Base-by-base conservation (phyloP, 2,888 invertebrate genomes). In the Schizotus pectinicornis region DNA sequence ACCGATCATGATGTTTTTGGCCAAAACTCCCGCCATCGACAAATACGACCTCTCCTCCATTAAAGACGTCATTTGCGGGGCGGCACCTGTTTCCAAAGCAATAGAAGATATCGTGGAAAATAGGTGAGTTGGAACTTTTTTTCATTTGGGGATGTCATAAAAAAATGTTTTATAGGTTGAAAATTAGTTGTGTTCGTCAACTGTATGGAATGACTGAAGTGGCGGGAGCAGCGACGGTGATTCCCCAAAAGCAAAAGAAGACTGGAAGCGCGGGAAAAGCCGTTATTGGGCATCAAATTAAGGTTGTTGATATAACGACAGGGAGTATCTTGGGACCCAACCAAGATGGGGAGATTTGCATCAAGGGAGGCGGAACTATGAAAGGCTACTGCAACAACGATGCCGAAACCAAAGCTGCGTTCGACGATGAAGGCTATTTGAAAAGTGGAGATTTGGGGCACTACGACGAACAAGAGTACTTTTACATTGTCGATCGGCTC, bases 381-480 rank as follows among this genome's bases (percentile, higher is more conserved):
- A 89, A 90, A 73, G 93, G 94, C 0, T 95, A 95, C 76, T 84
- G 88, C 73, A 87, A 88, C 5, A 87, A 92, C 74, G 69, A 72
- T 8, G 79, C 82, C 22, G 86, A 91, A 1, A 90, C 92, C 1
- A 74, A 80, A 7, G 81, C 82, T 2, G 83, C 82, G 0, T 81
- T 93, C 12, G 91, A 92, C 69, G 72, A 77, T 3, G 88, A 92
- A 47, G 93, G 93, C 0, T 95, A 87, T 85, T 76, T 91, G 9
- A 86, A 88, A 65, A 87, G 89, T 32, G 94, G 94, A 0, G 95
- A 95, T 76, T 82, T 95, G 64, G 94, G 90, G 0, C 92, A 90
- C 76, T 91, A 87, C 67, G 92, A 94, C 72, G 77, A 85, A 1
- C 87, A 93, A 14, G 88, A 88, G 0, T 88, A 83, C 76, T 90